Evolutionary conservation across 2,797 vertebrate genomes (phyloP), one percentile per base, ranked within the genome.

Genomic region (Sphaeramia orbicularis): DNA sequence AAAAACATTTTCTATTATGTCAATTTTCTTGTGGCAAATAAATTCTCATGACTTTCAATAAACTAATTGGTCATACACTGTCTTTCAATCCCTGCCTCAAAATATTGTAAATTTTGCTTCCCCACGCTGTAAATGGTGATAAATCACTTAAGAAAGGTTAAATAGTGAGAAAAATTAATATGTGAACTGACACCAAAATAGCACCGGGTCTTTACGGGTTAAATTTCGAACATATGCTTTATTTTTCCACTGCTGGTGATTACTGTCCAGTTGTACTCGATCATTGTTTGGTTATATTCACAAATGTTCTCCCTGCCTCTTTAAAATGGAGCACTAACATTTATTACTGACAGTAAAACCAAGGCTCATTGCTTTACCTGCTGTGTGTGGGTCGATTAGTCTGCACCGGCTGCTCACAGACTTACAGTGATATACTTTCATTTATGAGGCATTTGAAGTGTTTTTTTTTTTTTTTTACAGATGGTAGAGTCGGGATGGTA

Each of bases 321-420:
- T 48, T 2, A 42, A 21, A 1, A 43, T 4, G 27, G 14, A 4
- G 14, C 45, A 44, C 14, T 24, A 43, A 51, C 56, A 59, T 76
- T 76, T 59, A 78, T 67, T 59, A 37, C 21, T 0, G 36, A 65
- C 48, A 47, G 21, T 61, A 75, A 76, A 80, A 52, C 43, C 18
- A 32, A 15, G 47, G 40, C 47, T 72, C 32, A 52, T 71, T 1
- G 2, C 65, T 68, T 71, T 14, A 53, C 44, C 38, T 37, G 7
- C 4, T 41, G 35, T 0, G 2, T 13, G 14, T 47, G 72, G 44
- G 37, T 70, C 12, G 11, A 74, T 71, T 24, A 13, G 36, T 57
- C 37, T 58, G 35, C 1, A 0, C 21, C 4, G 15, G 55, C 56
- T 27, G 27, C 50, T 56, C 42, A 12, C 32, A 52, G 32, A 56